Conservation (phyloP, 2,113 vertebrate genomes). For the Myiopsitta monachus region DNA sequence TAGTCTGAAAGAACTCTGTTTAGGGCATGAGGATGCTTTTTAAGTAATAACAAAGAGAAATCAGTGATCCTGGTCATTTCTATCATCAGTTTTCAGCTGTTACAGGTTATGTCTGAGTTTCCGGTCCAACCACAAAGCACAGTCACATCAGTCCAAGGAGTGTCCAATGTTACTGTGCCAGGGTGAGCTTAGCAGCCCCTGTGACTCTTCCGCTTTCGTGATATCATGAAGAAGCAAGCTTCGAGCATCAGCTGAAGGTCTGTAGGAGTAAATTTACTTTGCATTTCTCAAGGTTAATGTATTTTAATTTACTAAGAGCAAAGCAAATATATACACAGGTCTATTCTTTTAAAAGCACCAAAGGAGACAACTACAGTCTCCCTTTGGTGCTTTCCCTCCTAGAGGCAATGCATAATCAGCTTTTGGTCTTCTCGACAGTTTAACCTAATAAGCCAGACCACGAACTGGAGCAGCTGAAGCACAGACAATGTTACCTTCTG, state of each 20-base stretch:
- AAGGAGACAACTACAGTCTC: background rate
- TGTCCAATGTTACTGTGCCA: background rate
- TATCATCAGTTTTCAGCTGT: background rate
- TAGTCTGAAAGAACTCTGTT: background rate
- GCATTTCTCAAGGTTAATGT: background rate
- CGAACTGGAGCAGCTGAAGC: background rate
- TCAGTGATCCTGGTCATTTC: background rate
- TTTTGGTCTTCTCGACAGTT: background rate
- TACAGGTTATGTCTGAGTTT: background rate
- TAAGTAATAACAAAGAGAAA: background rate
- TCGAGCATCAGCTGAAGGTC: background rate
- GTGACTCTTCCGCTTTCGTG: rapidly evolving
- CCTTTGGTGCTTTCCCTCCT: slow-evolving; percentile 21
- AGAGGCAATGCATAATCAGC: background rate
- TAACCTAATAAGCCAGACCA: background rate
- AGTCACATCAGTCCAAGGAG: background rate
- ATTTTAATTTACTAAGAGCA: background rate
- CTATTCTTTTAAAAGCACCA: background rate
- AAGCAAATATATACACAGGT: background rate
- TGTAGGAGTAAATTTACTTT: background rate
- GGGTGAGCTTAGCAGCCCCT: background rate
- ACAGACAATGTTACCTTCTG: background rate
- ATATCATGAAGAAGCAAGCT: background rate
- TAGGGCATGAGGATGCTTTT: background rate
- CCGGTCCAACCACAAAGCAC: background rate